Base-by-base conservation (phyloP, 2,113 vertebrate species). In the Ranitomeya variabilis region DNA sequence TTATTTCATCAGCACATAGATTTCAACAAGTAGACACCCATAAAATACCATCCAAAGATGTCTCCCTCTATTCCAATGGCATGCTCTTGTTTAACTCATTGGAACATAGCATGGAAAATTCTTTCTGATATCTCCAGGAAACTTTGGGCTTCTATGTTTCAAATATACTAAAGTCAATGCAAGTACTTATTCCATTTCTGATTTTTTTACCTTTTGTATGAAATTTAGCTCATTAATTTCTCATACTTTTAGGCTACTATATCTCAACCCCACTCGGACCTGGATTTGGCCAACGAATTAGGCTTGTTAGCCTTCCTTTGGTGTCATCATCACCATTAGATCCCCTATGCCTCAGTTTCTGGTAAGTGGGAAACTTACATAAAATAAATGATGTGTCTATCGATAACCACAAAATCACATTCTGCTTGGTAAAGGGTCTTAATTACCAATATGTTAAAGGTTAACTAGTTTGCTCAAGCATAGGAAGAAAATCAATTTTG, bases 281-380 rank as follows among this genome's bases (percentile, higher is more conserved):
- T 8, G 94, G 94, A 86, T 86, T 89, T 0, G 84, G 62, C 89
- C 87, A 52, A 88, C 93, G 90, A 83, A 95, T 96, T 26, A 87
- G 91, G n/a, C 94, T 99, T 86, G n/a, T 92, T 74, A 98, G 97
- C 89, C 94, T 97, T 21, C 93, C 94, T 26, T 90, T 99, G 89
- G 79, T 87, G 3, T 89, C 91, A 0, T 19, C 89, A 5, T 88
- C 91, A 0, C 1, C 67, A 31, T 21, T 90, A 15, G 90, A 93
- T 9, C 74, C 90, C 0, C 90, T 89, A 86, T 99, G 98, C 90
- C 93, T 99, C 23, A 94, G 93, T 31, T 99, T 99, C 93, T 99
- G 98, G 98, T 99, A 95, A 87, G 92, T 90, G 85, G 11, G 18
- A 69, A 26, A 66, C 7, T 45, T 7, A 45, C 15, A 83, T 26